Conservation (phyloP, 53 echinoderm and acorn worm genomes). For the Pentamera pediparva region DNA sequence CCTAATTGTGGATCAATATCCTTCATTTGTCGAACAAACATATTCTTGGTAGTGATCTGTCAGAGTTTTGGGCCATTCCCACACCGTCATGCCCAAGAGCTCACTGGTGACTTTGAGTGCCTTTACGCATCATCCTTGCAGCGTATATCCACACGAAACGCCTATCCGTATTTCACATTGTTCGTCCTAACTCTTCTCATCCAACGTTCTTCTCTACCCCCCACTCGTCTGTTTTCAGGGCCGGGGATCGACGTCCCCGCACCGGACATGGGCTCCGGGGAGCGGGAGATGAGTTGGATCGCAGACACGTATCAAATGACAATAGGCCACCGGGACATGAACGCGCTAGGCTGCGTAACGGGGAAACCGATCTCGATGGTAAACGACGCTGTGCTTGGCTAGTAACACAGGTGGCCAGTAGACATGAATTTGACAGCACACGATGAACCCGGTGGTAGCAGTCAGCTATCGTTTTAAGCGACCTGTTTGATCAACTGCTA, state of each 20-base stretch:
- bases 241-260: slow-evolving; percentile 96
- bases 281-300: slow-evolving; percentile 97
- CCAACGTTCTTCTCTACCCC: not conserved
- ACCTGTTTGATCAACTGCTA: too few species aligned
- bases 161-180: not conserved
- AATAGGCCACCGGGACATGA: slow-evolving; percentile 87
- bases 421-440: too few species aligned
- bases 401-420: not conserved
- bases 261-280: slow-evolving; percentile 91
- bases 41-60: too few species aligned
- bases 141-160: not conserved
- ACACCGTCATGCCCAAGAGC: too few species aligned
- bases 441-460: too few species aligned
- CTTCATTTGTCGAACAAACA: too few species aligned
- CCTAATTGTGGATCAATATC: too few species aligned
- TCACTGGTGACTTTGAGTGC: too few species aligned
- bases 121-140: too few species aligned
- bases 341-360: slow-evolving; percentile 91
- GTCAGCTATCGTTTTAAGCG: too few species aligned
- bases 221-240: slow-evolving; percentile 55
- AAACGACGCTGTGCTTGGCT: slow-evolving; percentile 15
- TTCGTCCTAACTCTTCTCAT: not conserved
- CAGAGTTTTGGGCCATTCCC: too few species aligned
- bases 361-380: slow-evolving; percentile 97
- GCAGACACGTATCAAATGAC: slow-evolving; percentile 97